These are phyloP conservation scores for Malthinus seriepunctatus DNA, from an alignment of 2,888 invertebrate species.

Conservation along the genomic window DNA sequence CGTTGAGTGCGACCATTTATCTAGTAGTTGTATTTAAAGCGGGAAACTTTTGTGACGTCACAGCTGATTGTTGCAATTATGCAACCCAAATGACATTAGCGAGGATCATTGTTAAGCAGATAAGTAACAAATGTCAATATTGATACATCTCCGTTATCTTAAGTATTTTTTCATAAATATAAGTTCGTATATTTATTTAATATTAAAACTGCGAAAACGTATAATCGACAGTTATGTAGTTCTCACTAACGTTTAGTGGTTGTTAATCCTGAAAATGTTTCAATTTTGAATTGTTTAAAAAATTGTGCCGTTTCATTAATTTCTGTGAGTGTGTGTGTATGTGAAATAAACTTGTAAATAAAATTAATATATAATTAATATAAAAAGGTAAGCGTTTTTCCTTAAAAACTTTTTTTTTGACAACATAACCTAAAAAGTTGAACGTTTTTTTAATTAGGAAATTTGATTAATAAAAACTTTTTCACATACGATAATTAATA, in stretches of 20 bases:
- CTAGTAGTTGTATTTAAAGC: too few species aligned
- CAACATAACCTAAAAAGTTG: background rate
- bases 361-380: background rate
- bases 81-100: background rate
- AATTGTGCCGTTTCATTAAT: background rate
- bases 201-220: background rate
- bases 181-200: background rate
- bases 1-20: too few species aligned
- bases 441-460: background rate
- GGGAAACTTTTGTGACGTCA: too few species aligned
- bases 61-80: background rate
- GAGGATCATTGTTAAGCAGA: background rate
- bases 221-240: background rate
- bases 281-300: background rate
- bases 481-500: background rate
- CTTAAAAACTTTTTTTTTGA: background rate
- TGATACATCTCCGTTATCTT: conserved; percentile 3
- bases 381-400: conserved; percentile 1
- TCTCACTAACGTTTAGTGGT: background rate
- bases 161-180: conserved; percentile 1
- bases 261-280: background rate
- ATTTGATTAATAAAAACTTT: background rate
- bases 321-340: background rate
- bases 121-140: conserved; percentile 4
- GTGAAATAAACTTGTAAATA: background rate